Evolutionary conservation across 2,113 vertebrate genomes (phyloP).

Genomic region (Plotosus lineatus): DNA sequence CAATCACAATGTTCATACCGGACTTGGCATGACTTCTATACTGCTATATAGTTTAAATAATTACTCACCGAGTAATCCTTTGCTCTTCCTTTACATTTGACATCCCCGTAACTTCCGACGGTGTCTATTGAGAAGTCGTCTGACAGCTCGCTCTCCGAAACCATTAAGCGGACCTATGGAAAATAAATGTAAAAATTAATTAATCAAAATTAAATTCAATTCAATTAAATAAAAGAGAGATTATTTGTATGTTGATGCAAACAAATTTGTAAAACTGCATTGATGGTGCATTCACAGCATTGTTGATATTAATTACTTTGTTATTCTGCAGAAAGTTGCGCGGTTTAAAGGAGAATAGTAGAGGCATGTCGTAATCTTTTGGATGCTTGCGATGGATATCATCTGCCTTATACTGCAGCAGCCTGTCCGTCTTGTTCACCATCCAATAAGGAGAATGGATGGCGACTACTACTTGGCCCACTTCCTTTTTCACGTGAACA

Average conservation of each 20-base stretch:
- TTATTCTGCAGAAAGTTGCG: constrained; percentile 92
- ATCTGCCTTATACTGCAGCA: constrained; percentile 96
- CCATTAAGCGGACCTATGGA: constrained; percentile 88
- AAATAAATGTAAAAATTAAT: too few species aligned
- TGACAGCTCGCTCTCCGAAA: constrained; percentile 93
- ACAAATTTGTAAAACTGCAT: background rate
- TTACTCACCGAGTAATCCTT: constrained; percentile 83
- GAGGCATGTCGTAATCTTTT: constrained; percentile 86
- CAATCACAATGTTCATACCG: too few species aligned
- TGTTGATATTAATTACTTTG: constrained; percentile 74
- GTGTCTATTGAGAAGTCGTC: constrained; percentile 96
- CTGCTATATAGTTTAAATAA: background rate
- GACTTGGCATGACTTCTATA: too few species aligned
- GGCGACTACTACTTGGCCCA: constrained; percentile 81
- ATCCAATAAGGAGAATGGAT: constrained; percentile 97
- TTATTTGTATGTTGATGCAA: background rate
- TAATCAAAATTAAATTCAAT: too few species aligned
- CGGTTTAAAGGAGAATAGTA: constrained; percentile 96
- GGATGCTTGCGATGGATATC: constrained; percentile 96
- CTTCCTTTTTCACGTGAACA: constrained; percentile 82
- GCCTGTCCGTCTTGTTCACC: constrained; percentile 90
- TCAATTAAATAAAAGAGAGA: background rate
- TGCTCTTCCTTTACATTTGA: constrained; percentile 88
- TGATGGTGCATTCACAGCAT: background rate
- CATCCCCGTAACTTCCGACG: constrained; percentile 90